Evolutionary conservation across 2,888 invertebrate genomes (phyloP).

Genomic region (Cepaea hortensis): DNA sequence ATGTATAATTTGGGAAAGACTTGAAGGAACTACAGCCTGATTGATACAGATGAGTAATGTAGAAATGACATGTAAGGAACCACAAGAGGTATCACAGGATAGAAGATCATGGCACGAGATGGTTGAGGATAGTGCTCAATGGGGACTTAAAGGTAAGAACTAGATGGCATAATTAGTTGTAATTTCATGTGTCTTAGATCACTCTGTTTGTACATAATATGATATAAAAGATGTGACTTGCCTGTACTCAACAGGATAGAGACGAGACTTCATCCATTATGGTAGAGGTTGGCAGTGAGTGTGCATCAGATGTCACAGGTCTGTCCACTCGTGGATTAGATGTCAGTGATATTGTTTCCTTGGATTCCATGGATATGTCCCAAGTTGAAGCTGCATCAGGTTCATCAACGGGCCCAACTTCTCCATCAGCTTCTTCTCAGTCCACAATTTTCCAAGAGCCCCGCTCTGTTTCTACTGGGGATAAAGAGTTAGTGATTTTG

Average conservation of each 20-base stretch:
- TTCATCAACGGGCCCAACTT: background rate
- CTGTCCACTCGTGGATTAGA: conserved; percentile 43
- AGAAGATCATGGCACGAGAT: too few relatives aligned
- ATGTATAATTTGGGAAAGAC: too few relatives aligned
- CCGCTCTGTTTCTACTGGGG: background rate
- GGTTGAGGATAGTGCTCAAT: too few relatives aligned
- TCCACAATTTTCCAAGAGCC: background rate
- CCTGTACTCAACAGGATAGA: conserved; percentile 19
- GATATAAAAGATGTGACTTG: background rate
- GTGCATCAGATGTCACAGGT: conserved; percentile 47
- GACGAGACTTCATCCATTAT: conserved; percentile 51
- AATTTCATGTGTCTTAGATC: too few relatives aligned
- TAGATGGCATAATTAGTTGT: too few relatives aligned
- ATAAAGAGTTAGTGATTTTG: background rate
- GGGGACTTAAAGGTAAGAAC: too few relatives aligned
- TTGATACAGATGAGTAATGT: too few relatives aligned
- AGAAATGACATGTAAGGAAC: too few relatives aligned
- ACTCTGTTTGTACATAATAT: background rate
- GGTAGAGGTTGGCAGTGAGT: conserved; percentile 52
- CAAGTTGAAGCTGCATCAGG: background rate
- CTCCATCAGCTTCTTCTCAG: background rate
- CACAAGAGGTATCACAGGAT: too few relatives aligned
- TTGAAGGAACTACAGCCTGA: too few relatives aligned
- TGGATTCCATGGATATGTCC: conserved; percentile 28
- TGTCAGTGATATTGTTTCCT: conserved; percentile 42